Percentiles rank a stretch among this genome's conserved stretches.
Conservation (phyloP, 2,113 vertebrate species). For the Ahaetulla prasina region DNA sequence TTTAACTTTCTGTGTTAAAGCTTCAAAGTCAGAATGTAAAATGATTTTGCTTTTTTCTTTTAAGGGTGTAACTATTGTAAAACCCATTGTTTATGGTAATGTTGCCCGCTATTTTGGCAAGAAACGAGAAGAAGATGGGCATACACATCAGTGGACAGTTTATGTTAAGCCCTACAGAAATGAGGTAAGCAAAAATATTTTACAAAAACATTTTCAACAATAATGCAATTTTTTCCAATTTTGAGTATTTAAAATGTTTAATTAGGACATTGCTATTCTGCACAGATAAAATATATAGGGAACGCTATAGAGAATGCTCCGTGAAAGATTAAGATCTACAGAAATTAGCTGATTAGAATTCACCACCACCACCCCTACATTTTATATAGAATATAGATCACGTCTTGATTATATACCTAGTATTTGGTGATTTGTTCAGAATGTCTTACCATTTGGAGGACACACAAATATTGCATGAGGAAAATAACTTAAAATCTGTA, state of each 20-base stretch:
- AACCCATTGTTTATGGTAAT: conserved; percentile 95
- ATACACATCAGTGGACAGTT: conserved; percentile 98
- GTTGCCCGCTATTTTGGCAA: conserved; percentile 97
- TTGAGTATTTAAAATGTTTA: neutral
- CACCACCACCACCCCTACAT: too few species aligned
- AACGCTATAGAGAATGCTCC: neutral
- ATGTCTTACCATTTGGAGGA: neutral
- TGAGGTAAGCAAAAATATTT: conserved; percentile 73
- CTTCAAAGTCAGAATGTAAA: neutral
- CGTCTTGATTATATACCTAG: neutral
- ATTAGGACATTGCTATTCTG: neutral
- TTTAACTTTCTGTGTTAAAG: neutral
- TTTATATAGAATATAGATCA: neutral
- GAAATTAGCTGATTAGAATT: neutral
- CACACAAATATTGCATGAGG: neutral
- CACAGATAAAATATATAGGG: neutral
- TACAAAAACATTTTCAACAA: neutral
- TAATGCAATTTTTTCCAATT: neutral
- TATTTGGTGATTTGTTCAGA: neutral
- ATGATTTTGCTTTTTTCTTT: neutral
- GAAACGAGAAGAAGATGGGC: conserved; percentile 94
- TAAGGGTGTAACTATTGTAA: conserved; percentile 95
- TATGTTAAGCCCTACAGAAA: conserved; percentile 97
- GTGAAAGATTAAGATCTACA: neutral
- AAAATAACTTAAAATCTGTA: neutral